Evolutionary conservation across 2,113 vertebrate genomes (phyloP), one percentile per base, ranked within the genome.

Genomic region (Notothenia rossii): DNA sequence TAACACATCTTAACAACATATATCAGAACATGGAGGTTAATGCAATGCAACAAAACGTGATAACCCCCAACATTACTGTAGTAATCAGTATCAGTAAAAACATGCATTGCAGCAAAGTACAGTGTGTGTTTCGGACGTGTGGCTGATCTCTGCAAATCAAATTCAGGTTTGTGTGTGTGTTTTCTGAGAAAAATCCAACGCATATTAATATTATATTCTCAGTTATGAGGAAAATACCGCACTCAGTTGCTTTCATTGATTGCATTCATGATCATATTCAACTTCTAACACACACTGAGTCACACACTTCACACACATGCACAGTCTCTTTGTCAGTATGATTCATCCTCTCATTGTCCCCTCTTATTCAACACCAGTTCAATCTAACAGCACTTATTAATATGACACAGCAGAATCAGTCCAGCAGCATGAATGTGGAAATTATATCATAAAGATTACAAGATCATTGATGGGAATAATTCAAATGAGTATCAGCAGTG

Each of bases 181-280:
- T 0, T 15, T 12, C 36, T 58, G 53, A 40, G 46, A 51, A 36
- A 33, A 33, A 10, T 51, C 40, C 66, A 60, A 75, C 75, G 25
- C 54, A 61, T 75, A 76, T 80, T 63, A 72, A 76, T 86, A 79
- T 77, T 68, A 36, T 54, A 58, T 86, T 83, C 43, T 33, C 80
- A 80, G 67, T 46, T 69, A 72, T 69, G 56, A 79, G 59, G 56
- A 50, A 49, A 51, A 58, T 79, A 79, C 43, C 59, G 65, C 61
- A 55, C 58, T 62, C 45, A 56, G 49, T 75, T 40, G 62, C 48
- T 86, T 67, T 79, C 67, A 83, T 71, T 86, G 77, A 85, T 77
- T 79, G 61, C 56, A 40, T 40, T 73, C 46, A 63, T 73, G 63
- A 76, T 80, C 75, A 76, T 67, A 40, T 51, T 29, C 56, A 72